Conservation (phyloP, 2,888 invertebrate genomes). For the Neria commutata region DNA sequence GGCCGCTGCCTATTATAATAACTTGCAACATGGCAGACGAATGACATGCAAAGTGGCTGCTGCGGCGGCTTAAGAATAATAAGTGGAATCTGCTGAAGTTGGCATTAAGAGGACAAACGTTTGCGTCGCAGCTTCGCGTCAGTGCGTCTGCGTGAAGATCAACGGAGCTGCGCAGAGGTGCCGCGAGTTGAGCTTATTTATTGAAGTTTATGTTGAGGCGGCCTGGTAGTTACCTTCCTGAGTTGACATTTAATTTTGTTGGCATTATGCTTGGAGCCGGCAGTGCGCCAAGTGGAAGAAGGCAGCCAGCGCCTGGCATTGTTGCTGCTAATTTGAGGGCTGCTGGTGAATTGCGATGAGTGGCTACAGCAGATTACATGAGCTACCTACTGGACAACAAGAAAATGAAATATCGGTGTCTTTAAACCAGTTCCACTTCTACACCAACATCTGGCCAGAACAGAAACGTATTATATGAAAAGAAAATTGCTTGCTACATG, state of each 20-base stretch:
- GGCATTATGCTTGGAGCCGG: neutral
- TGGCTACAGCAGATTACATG: too few relatives aligned
- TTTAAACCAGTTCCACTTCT: too few relatives aligned
- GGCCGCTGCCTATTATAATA: constrained; percentile 43
- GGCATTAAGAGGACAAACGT: constrained; percentile 30
- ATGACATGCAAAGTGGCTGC: constrained; percentile 11
- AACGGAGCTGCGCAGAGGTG: neutral
- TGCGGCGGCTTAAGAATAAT: constrained; percentile 13
- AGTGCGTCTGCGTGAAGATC: neutral
- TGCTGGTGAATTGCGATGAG: too few relatives aligned
- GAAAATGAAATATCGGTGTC: too few relatives aligned
- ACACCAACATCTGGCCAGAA: too few relatives aligned
- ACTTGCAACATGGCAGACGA: constrained; percentile 24
- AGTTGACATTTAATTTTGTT: neutral
- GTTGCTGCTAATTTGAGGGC: constrained; percentile 4
- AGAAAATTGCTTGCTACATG: too few relatives aligned
- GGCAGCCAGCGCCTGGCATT: too few relatives aligned
- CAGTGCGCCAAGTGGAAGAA: neutral
- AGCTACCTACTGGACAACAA: too few relatives aligned
- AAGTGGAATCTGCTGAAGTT: constrained; percentile 24
- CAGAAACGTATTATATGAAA: too few relatives aligned
- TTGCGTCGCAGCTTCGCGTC: neutral
- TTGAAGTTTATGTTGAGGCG: constrained; percentile 12
- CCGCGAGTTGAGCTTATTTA: constrained; percentile 14
- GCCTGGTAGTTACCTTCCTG: neutral